Evolutionary conservation across 2,888 invertebrate species (phyloP), one percentile per base, ranked within the genome.

Genomic region (Chrysodeixis includens): DNA sequence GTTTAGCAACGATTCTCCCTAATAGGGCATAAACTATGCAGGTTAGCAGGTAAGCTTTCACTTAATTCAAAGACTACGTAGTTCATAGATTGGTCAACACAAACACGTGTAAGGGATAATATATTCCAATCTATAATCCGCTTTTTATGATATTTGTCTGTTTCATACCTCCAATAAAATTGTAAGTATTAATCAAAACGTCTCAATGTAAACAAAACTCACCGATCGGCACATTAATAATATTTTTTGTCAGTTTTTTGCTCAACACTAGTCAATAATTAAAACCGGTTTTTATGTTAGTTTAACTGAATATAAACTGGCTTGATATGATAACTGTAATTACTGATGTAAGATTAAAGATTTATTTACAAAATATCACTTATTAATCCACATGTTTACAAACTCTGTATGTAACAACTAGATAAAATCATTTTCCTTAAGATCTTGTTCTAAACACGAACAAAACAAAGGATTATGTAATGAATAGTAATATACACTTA

Each of bases 191-290:
- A 40, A 40, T 40, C 40, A 40, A 40, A n/a, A 40, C 5, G 40
- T n/a, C n/a, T 40, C n/a, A n/a, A 40, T 40, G 40, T 40, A 40
- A 40, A n/a, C 40, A 40, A 40, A 40, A 40, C n/a, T 40, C 7
- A n/a, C 7, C n/a, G n/a, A n/a, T 40, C 40, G 5, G 3, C n/a
- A n/a, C n/a, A 40, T 40, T 40, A 35, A 40, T 40, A 40, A n/a
- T 6, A 5, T 40, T 40, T 40, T 40, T 40, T 40, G 40, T n/a
- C 6, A 40, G 4, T 12, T 4, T 40, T 40, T 40, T 40, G 1
- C 5, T n/a, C 7, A 5, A n/a, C 6, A 40, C 40, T 40, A n/a
- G 12, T n/a, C n/a, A 6, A 40, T 5, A n/a, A 40, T 40, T n/a
- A 40, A 40, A 40, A 40, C 40, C 40, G n/a, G 40, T 40, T 40